Evolutionary conservation across 2,888 invertebrate genomes (phyloP).

Genomic region (Pycnomerus fuliginosus): DNA sequence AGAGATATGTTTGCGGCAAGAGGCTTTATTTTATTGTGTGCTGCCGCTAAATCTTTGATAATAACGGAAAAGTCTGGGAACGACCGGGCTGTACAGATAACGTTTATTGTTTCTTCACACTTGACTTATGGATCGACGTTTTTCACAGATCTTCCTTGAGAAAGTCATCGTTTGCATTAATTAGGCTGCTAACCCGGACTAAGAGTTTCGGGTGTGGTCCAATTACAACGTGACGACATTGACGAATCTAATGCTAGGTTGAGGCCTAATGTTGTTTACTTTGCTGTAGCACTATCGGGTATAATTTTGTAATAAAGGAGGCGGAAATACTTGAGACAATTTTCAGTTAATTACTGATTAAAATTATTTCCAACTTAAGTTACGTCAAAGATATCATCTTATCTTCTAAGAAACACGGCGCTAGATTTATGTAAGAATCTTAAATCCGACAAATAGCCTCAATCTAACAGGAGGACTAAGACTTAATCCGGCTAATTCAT

Average conservation of each 20-base stretch:
- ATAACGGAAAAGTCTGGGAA: slow-evolving; percentile 35
- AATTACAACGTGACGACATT: slow-evolving; percentile 4
- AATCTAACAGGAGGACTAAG: no score
- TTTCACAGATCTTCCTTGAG: slow-evolving; percentile 4
- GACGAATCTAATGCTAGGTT: slow-evolving; percentile 2
- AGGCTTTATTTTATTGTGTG: slow-evolving; percentile 37
- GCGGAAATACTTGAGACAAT: no score
- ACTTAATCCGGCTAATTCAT: no score
- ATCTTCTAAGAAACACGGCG: no score
- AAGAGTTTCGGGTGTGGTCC: slow-evolving; percentile 4
- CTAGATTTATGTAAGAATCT: no score
- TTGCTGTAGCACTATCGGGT: no score
- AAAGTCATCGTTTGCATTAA: slow-evolving; percentile 10
- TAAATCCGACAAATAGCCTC: no score
- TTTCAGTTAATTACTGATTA: no score
- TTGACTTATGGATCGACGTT: slow-evolving; percentile 11
- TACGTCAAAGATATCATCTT: no score
- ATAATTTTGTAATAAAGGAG: no score
- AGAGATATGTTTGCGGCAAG: slow-evolving; percentile 40
- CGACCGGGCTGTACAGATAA: slow-evolving; percentile 26
- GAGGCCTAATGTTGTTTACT: slow-evolving; percentile 7
- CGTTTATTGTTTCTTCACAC: slow-evolving; percentile 35
- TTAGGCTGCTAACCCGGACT: no score
- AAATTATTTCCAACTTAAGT: no score
- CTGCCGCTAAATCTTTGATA: slow-evolving; percentile 34